phyloP scores from a whole-genome alignment of 2,797 vertebrate genomes.

The Chrosomus eos region DNA sequence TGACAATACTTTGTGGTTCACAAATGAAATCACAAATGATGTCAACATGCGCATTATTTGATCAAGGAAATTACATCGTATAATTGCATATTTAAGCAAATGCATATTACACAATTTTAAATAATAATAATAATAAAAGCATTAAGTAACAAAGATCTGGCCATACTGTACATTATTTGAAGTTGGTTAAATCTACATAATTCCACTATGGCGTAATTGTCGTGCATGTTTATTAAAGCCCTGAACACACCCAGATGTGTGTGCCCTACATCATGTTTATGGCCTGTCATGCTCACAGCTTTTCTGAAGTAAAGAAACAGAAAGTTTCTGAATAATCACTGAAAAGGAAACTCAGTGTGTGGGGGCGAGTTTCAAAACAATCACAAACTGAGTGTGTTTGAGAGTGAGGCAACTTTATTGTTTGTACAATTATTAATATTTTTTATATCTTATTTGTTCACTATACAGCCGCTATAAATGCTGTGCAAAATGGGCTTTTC shows the following conservation, averaged over 20 bases:
- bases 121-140: not conserved
- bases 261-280: not conserved
- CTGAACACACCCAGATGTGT: not conserved
- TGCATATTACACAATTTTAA: not conserved
- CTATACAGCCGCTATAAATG: not conserved
- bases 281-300: not conserved
- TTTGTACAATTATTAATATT: not conserved
- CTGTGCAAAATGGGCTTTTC: not conserved
- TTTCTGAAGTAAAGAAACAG: slow-evolving; percentile 28
- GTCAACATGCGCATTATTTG: not conserved
- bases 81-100: not conserved
- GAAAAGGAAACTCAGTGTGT: not conserved
- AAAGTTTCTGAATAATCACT: not conserved
- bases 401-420: not conserved
- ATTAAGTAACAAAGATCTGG: not conserved
- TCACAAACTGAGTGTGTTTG: not conserved
- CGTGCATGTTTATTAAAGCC: not conserved
- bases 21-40: too few relatives aligned
- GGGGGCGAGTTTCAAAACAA: not conserved
- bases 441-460: not conserved
- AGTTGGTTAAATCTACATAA: not conserved
- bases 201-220: not conserved
- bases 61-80: not conserved
- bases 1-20: too few relatives aligned
- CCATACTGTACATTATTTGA: not conserved